phyloP scores from a whole-genome alignment of 2,888 invertebrate species.

The Tridacna gigas region DNA sequence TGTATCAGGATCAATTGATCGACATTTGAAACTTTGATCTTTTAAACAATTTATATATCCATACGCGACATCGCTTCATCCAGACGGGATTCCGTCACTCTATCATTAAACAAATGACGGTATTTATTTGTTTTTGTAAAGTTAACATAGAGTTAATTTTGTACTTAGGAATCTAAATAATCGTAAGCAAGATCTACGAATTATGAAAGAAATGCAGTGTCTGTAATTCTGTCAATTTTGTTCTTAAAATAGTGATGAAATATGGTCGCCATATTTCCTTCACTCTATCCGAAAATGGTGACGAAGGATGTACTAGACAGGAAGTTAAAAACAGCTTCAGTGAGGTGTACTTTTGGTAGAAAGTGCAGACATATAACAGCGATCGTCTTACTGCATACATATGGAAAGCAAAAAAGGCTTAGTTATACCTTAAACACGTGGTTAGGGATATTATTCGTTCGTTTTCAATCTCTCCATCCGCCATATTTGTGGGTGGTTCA shows the following conservation, averaged over 20 bases:
- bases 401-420: neutral
- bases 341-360: too few species aligned
- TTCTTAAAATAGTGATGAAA: neutral
- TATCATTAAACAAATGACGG: conserved; percentile 17
- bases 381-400: too few species aligned
- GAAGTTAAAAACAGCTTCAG: too few species aligned
- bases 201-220: neutral
- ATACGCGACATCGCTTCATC: conserved; percentile 19
- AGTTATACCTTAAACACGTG: neutral
- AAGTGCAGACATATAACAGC: too few species aligned
- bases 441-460: neutral
- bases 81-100: conserved; percentile 7
- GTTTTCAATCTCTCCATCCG: neutral
- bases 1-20: too few species aligned
- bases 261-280: conserved; percentile 35
- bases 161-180: neutral
- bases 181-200: too few species aligned
- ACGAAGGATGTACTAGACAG: neutral
- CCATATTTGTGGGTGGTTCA: too few species aligned
- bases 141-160: neutral
- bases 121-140: neutral
- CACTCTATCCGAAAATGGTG: conserved; percentile 29
- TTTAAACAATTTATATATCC: neutral
- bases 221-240: neutral
- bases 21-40: too few species aligned